Evolutionary conservation across 2,797 vertebrate species (phyloP), one percentile per base, ranked within the genome.

Genomic region (Champsocephalus esox): DNA sequence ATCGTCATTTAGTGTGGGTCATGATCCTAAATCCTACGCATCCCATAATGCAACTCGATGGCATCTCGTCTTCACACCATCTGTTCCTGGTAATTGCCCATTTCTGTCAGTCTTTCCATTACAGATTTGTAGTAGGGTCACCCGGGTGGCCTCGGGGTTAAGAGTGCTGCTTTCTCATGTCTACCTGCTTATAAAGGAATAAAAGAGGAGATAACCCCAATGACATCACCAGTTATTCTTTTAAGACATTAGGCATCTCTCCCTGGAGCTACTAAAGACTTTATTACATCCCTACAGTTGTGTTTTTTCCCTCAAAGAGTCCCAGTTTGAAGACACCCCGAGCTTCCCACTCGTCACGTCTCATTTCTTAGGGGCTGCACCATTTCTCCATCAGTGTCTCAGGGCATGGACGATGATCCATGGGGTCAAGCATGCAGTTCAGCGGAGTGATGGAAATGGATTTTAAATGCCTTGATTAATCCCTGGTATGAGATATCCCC

Each of bases 391-490:
- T 17, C 57, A 3, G 0, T 34, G 60, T 72, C 59, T 70, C 48
- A n/a, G 46, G 0, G 24, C 24, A 19, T 11, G 51, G 71, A 57
- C 11, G 45, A 49, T 73, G 63, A 86, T 78, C 73, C 69, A 71
- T 17, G 56, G 73, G 59, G 80, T 85, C 78, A 82, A 70, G 65
- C 44, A 7, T 16, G 64, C 55, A 16, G 80, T 73, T 75, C 70
- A 41, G 64, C 19, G 9, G 57, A 76, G 70, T 12, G 59, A 45
- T 19, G 48, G 64, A 51, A 85, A 81, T 78, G 74, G 51, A 56
- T 86, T 88, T 81, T 76, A 79, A 88, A 81, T 50, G 79, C 2
- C 38, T 70, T 82, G 81, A 89, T 86, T 84, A 84, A 74, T 85
- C 69, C 77, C 66, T 17, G 9, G 70, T 65, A 66, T 55, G 64